phyloP scores from a whole-genome alignment of 2,113 vertebrate genomes.

The Saguinus imperator region DNA sequence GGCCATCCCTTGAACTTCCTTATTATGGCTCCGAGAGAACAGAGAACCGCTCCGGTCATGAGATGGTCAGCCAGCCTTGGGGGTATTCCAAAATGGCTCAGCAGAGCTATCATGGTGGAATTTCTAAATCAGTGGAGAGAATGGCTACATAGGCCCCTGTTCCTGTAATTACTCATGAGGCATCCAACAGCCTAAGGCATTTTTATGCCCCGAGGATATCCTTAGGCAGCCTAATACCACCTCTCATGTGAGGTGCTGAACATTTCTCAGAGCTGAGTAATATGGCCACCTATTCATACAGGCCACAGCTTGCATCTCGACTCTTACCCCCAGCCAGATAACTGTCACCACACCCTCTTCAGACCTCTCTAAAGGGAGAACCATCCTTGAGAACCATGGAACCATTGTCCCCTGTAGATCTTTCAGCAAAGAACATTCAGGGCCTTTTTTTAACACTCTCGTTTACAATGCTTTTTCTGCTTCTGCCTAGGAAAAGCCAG shows the following conservation, averaged over 20 bases:
- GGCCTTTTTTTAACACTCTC: not conserved
- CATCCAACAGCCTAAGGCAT: not conserved
- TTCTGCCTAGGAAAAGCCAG: slow-evolving; percentile 23
- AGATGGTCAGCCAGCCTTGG: not conserved
- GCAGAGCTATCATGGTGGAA: not conserved
- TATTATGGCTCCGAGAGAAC: not conserved
- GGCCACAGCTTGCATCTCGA: not conserved
- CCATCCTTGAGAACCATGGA: not conserved
- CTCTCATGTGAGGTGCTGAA: not conserved
- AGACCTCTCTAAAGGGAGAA: not conserved
- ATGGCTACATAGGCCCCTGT: not conserved
- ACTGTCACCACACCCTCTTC: not conserved
- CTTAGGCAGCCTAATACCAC: not conserved
- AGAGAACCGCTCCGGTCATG: not conserved
- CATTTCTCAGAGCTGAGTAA: not conserved
- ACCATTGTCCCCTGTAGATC: not conserved
- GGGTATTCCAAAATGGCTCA: not conserved
- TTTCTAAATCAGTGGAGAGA: not conserved
- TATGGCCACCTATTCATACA: not conserved
- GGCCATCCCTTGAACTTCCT: not conserved
- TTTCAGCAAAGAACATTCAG: not conserved
- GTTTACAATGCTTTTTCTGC: slow-evolving; percentile 24
- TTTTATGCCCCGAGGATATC: not conserved
- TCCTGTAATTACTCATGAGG: not conserved
- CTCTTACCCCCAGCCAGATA: not conserved